These are phyloP conservation scores for Theonella swinhoei DNA, from an alignment of 37 sponge, comb jelly and placozoan genomes.

Conservation along the genomic window DNA sequence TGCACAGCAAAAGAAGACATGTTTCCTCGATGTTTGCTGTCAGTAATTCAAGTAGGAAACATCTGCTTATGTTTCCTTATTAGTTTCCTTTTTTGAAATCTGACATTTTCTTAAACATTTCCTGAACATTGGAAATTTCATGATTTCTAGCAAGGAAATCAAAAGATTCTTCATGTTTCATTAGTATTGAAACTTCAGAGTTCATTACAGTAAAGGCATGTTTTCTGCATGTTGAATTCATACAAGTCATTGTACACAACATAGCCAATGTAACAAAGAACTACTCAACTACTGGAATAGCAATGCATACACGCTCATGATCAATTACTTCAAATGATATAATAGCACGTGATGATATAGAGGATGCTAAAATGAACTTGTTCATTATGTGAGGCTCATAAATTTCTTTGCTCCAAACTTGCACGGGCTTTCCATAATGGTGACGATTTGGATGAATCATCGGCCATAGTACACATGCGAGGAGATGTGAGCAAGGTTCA, in stretches of 20 bases:
- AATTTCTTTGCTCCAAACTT: neutral
- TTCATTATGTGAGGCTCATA: neutral
- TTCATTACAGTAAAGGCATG: neutral
- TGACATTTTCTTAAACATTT: neutral
- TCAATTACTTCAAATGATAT: neutral
- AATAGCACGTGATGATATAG: neutral
- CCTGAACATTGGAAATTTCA: neutral
- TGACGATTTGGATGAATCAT: neutral
- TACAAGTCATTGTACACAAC: neutral
- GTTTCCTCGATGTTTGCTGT: neutral
- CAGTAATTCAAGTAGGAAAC: neutral
- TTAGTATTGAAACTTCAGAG: neutral
- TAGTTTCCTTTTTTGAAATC: neutral
- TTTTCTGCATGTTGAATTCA: too few relatives aligned
- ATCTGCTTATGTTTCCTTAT: neutral
- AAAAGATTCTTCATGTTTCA: neutral
- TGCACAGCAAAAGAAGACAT: neutral
- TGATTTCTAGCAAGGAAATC: neutral
- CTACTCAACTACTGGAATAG: neutral
- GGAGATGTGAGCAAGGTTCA: neutral
- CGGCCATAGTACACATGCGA: conserved; percentile 2
- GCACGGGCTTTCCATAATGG: conserved; percentile 1
- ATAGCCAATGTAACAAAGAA: neutral
- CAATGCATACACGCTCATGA: neutral
- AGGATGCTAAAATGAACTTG: conserved; percentile 1